phyloP scores from a whole-genome alignment of 30 jellyfish, hydroid and myxozoan genomes.

The Pelagia noctiluca region DNA sequence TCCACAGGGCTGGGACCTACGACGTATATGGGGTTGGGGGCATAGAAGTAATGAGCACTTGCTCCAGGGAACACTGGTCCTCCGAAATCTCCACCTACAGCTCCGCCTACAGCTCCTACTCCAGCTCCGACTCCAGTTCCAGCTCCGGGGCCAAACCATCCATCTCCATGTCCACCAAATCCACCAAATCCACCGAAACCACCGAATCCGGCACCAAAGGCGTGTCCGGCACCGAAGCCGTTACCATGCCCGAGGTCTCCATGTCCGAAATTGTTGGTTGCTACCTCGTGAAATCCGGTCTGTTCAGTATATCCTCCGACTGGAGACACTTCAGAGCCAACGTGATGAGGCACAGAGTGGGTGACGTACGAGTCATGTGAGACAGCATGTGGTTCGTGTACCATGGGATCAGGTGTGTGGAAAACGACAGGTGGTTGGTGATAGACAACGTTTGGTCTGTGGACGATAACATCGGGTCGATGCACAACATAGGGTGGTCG shows the following conservation, averaged over 20 bases:
- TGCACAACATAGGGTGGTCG: constrained; percentile 80
- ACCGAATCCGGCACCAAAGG: constrained; percentile 58
- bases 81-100: constrained; percentile 50
- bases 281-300: constrained; percentile 42
- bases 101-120: too few relatives aligned
- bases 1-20: too few relatives aligned
- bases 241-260: constrained; percentile 33
- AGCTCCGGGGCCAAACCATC: constrained; percentile 78
- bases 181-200: constrained; percentile 62
- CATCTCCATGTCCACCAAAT: constrained; percentile 56
- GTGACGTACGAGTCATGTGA: constrained; percentile 90
- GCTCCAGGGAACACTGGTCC: constrained; percentile 77
- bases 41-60: constrained; percentile 53
- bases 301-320: constrained; percentile 66
- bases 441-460: constrained; percentile 72
- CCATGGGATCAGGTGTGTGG: constrained; percentile 87
- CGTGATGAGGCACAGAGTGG: constrained; percentile 76
- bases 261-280: constrained; percentile 3
- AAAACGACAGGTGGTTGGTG: constrained; percentile 92
- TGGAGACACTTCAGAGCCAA: constrained; percentile 70
- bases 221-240: constrained; percentile 55
- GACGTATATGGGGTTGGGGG: constrained; percentile 36
- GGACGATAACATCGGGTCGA: constrained; percentile 89
- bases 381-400: constrained; percentile 78
- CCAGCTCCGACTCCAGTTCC: too few relatives aligned